phyloP scores from a whole-genome alignment of 2,113 vertebrate genomes.

The Onychostruthus taczanowskii region DNA sequence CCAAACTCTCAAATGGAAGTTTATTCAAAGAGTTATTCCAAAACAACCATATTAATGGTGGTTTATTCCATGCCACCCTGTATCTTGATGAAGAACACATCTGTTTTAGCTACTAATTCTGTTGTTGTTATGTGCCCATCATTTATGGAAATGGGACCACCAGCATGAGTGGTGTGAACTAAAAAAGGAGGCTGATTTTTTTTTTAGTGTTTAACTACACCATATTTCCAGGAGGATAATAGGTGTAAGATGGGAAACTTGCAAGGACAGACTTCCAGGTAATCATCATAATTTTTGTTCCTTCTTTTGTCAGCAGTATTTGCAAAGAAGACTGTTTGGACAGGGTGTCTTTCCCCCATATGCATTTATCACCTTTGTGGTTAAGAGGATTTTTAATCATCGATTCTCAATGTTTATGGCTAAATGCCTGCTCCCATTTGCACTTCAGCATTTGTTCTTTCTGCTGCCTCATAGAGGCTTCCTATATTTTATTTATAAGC shows the following conservation, averaged over 20 bases:
- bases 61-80: neutral
- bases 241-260: neutral
- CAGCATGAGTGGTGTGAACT: neutral
- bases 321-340: neutral
- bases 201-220: neutral
- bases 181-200: neutral
- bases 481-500: slow-evolving; percentile 63
- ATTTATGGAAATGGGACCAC: neutral
- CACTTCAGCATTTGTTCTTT: slow-evolving; percentile 50
- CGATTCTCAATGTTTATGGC: slow-evolving; percentile 31
- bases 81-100: neutral
- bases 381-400: slow-evolving; percentile 39
- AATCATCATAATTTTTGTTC: neutral
- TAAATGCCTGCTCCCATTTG: slow-evolving; percentile 43
- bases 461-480: slow-evolving; percentile 45
- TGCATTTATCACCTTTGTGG: slow-evolving; percentile 26
- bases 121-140: neutral
- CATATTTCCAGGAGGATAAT: neutral
- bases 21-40: slow-evolving; percentile 2
- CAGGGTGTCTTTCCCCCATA: neutral
- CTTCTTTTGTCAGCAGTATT: neutral
- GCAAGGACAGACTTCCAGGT: neutral
- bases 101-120: neutral
- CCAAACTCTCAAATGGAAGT: neutral
- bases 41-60: neutral